Evolutionary conservation across 2,888 invertebrate genomes (phyloP), one percentile per base, ranked within the genome.

Genomic region (Beris chalybata): DNA sequence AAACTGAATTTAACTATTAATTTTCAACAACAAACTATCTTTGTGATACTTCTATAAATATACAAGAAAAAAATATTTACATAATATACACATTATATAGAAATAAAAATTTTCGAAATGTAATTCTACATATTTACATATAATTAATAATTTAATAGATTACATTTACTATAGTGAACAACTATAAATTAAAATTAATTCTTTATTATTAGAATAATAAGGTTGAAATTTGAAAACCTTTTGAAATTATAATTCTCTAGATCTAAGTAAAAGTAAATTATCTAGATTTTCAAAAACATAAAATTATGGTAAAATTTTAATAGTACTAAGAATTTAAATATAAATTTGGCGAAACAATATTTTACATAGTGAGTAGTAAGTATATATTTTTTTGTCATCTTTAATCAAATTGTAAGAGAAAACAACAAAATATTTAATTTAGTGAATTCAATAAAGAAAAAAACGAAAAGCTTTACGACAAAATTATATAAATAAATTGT

Each of bases 21-120:
- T 47, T 47, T n/a, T 38, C 50, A 61, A 50, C 38, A 61, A 61
- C 50, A 61, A 65, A 64, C 67, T 67, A 67, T 67, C 67, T 67
- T 67, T 67, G 67, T 67, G 67, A 67, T 67, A 67, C 67, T 67
- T 67, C 67, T 67, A 65, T 67, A 52, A 47, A 61, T 13, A 58
- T 58, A 45, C 12, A 44, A 43, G 30, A 54, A 59, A 11, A 59
- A 50, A 11, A 61, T 52, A 52, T 61, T 61, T 56, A 56, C 31
- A 56, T 43, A 43, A 13, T 38, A 22, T 56, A 56, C 15, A 43
- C 5, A 43, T 54, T 54, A 48, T 47, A 52, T 52, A 38, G 50
- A 61, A 15, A 50, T 52, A 31, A 47, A 44, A 45, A 47, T 29
- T 45, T 45, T 58, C 29, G 52, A 58, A 22, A 58, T 22, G 29